Evolutionary conservation across 2,797 vertebrate species (phyloP).

Genomic region (Chrysocyon brachyurus): DNA sequence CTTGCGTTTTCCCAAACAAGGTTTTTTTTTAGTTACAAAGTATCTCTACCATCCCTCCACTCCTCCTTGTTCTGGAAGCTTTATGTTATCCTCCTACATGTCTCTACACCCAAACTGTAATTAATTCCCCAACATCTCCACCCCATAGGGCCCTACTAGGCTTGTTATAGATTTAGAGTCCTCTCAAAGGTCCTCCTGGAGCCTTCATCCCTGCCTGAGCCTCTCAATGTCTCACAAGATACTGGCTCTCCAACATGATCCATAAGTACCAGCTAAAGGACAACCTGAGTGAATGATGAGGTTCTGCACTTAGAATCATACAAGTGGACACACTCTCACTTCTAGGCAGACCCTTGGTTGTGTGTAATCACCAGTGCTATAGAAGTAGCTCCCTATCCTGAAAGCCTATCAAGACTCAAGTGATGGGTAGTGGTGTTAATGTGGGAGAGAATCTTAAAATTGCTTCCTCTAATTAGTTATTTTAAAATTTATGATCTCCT

Average conservation of each 20-base stretch:
- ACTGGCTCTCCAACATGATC: background rate
- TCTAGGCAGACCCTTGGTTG: background rate
- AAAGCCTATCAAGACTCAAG: background rate
- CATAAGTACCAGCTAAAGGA: background rate
- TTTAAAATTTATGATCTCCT: conserved; percentile 13
- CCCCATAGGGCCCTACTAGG: background rate
- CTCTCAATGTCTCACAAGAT: background rate
- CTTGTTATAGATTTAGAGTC: background rate
- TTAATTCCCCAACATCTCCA: background rate
- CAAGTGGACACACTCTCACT: background rate
- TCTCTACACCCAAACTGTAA: background rate
- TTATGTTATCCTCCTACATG: background rate
- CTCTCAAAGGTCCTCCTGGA: background rate
- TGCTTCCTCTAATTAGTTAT: background rate
- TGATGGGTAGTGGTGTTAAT: background rate
- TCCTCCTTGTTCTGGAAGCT: background rate
- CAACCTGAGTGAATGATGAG: background rate
- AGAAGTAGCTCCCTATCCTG: background rate
- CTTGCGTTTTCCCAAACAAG: conserved; percentile 27
- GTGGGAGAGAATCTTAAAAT: background rate
- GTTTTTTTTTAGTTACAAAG: conserved; percentile 16
- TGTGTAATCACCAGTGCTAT: background rate
- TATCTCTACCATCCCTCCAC: background rate
- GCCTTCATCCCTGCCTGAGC: background rate
- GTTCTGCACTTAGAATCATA: background rate